Conservation (phyloP, 2,888 invertebrate genomes). For the Rhamnusium bicolor region DNA sequence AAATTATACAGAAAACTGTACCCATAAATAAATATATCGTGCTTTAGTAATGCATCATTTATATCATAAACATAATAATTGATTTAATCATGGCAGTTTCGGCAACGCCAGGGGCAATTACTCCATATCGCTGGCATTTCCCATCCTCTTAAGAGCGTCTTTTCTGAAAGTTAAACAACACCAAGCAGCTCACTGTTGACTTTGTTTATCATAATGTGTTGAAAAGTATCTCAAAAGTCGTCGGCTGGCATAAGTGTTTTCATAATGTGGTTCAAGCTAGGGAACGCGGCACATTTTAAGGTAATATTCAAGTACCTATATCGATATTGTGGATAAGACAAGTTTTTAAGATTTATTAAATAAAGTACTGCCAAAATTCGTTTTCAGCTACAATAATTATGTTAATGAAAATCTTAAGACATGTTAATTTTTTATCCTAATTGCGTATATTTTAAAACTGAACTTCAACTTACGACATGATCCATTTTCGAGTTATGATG, state of each 20-base stretch:
- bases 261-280: conserved; percentile 17
- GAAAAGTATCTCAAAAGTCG: conserved; percentile 20
- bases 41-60: background rate
- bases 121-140: conserved; percentile 6
- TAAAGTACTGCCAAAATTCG: no score
- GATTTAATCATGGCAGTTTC: background rate
- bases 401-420: no score
- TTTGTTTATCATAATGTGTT: conserved; percentile 38
- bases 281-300: conserved; percentile 3
- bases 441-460: no score
- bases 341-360: no score
- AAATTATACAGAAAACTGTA: background rate
- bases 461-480: no score
- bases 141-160: background rate
- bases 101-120: background rate
- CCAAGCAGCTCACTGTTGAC: conserved; percentile 13
- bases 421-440: no score
- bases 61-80: background rate
- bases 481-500: no score
- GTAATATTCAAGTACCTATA: background rate
- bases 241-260: conserved; percentile 28
- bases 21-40: background rate
- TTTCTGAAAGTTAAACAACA: conserved; percentile 7
- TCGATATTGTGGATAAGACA: background rate
- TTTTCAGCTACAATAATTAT: no score